Evolutionary conservation across 2,888 invertebrate genomes (phyloP).

Genomic region (Melikaiella ostensackeni): DNA sequence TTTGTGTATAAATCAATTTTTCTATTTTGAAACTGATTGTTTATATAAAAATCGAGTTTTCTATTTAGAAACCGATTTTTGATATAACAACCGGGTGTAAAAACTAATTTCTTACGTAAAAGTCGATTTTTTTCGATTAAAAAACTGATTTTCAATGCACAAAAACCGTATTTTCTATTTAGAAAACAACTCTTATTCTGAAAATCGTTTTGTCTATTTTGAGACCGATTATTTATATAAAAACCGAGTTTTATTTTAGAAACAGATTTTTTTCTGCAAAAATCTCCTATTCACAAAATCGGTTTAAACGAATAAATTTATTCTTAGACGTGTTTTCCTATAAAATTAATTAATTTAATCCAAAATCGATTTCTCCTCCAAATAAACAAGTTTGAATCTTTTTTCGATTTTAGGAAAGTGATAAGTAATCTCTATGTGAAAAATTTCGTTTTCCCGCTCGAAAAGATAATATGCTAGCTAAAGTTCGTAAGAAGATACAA

Average conservation of each 20-base stretch:
- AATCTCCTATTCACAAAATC: too few relatives aligned
- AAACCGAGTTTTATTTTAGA: too few relatives aligned
- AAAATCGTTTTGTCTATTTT: background rate
- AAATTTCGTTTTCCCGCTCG: constrained; percentile 10
- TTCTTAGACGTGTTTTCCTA: background rate
- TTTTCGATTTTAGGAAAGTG: background rate
- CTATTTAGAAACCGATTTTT: background rate
- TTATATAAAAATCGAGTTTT: background rate
- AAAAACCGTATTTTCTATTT: too few relatives aligned
- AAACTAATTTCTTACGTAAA: too few relatives aligned
- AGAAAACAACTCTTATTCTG: too few relatives aligned
- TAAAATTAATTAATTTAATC: background rate
- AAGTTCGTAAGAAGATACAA: constrained; percentile 36
- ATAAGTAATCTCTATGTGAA: background rate
- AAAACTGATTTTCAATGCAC: too few relatives aligned
- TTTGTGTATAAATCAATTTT: too few relatives aligned
- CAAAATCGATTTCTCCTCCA: background rate
- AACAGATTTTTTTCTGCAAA: too few relatives aligned
- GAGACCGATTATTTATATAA: too few relatives aligned
- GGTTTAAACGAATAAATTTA: background rate
- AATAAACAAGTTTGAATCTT: background rate
- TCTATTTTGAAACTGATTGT: background rate
- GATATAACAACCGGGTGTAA: too few relatives aligned
- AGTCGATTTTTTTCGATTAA: too few relatives aligned
- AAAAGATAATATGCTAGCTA: background rate